Percentiles rank a stretch among this genome's conserved stretches.
These are phyloP conservation scores for Thymelicus sylvestris DNA, from an alignment of 2,888 invertebrate species.

Conservation along the genomic window DNA sequence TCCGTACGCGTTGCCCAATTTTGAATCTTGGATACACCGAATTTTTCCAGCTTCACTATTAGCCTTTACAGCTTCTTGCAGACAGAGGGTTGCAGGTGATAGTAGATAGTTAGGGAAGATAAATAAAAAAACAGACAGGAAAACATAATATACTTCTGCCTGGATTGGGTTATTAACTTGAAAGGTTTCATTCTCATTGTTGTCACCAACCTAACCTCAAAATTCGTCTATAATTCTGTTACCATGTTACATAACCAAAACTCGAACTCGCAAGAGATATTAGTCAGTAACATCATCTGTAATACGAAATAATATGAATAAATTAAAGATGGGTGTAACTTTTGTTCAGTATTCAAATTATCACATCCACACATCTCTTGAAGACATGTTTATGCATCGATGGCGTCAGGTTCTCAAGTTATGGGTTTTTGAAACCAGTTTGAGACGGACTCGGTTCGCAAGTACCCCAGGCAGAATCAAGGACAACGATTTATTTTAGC, in stretches of 20 bases:
- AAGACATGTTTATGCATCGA: slow-evolving; percentile 59
- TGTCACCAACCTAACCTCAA: too few species aligned
- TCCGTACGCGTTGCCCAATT: too few species aligned
- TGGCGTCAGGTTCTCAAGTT: slow-evolving; percentile 53
- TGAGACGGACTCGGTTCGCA: slow-evolving; percentile 42
- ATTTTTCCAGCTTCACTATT: too few species aligned
- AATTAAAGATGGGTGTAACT: slow-evolving; percentile 20
- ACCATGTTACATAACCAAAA: not conserved
- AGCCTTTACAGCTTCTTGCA: too few species aligned
- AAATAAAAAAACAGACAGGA: too few species aligned
- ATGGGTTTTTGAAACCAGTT: slow-evolving; percentile 54
- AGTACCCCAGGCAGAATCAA: slow-evolving; percentile 53
- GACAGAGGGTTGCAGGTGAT: too few species aligned
- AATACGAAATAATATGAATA: slow-evolving; percentile 3
- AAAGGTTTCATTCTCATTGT: too few species aligned
- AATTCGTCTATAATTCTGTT: not conserved
- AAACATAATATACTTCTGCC: too few species aligned
- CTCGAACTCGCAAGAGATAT: not conserved
- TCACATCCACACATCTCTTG: slow-evolving; percentile 49
- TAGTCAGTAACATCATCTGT: not conserved
- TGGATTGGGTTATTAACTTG: too few species aligned
- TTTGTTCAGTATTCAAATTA: slow-evolving; percentile 44
- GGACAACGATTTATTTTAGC: slow-evolving; percentile 54
- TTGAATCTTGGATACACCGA: too few species aligned
- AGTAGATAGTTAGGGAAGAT: too few species aligned